Conservation (phyloP, 2,113 vertebrate species). For the Sorex araneus region DNA sequence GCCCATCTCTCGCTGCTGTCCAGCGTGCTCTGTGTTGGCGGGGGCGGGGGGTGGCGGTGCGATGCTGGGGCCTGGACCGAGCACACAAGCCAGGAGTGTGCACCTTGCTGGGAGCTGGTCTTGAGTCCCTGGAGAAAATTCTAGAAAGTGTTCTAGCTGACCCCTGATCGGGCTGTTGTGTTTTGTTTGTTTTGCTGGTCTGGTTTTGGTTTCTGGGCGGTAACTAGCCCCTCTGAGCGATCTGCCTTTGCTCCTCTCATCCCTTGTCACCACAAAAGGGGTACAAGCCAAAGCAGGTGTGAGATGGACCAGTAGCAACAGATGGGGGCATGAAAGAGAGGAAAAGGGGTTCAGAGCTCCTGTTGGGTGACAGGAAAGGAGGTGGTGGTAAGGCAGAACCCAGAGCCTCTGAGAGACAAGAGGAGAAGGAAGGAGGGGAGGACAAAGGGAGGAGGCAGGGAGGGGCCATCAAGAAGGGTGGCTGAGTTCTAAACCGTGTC, state of each 20-base stretch:
- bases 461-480: no score
- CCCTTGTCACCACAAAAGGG: not conserved
- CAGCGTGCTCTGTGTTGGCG: not conserved
- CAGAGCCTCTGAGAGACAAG: not conserved
- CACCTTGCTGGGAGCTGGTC: not conserved
- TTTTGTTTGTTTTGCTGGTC: no score
- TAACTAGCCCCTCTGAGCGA: no score
- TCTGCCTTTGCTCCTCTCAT: no score
- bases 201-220: no score
- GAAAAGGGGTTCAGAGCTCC: not conserved
- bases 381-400: not conserved
- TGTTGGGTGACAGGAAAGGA: not conserved
- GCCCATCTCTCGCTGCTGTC: not conserved
- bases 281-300: not conserved
- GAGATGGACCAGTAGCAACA: not conserved
- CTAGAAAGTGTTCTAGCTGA: not conserved
- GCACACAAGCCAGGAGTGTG: not conserved
- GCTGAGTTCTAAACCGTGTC: not conserved
- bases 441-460: not conserved
- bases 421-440: not conserved
- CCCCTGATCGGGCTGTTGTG: no score
- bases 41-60: not conserved
- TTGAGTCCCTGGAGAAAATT: slow-evolving; percentile 27
- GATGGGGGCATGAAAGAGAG: not conserved
- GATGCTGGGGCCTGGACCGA: not conserved